Base-by-base conservation (phyloP, 2,113 vertebrate species). In the Psophia crepitans region DNA sequence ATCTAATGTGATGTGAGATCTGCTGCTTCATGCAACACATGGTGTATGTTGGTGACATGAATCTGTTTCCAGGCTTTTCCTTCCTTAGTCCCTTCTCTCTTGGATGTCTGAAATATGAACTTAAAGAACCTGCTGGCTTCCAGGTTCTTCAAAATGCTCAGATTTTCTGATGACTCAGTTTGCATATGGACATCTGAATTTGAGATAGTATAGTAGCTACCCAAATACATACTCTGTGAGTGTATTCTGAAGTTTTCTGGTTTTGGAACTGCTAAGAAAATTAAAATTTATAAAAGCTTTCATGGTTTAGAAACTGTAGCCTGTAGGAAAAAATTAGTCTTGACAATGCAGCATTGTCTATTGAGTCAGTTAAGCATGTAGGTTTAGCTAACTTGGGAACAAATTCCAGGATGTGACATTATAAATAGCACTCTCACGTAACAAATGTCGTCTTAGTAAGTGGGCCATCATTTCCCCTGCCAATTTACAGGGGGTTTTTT, bases 351-450 rank as follows among this genome's bases (percentile, higher is more conserved):
- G 89, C 95, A 95, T 98, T 98, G 98, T 98, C 96, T 96, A n/a
- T 95, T 93, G 96, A 98, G 96, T 98, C 93, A 96, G 91, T 98
- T 98, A 98, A 98, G 95, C 96, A 35, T 96, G 98, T 98, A 98
- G 97, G 96, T 98, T 98, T 98, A 97, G 96, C 89, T 96, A 96
- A 97, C 71, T 97, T 97, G 97, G 89, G 97, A 98, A 96, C 97
- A 97, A 97, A 97, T 96, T 97, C 84, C 96, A 97, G 97, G 97
- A 98, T 98, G 98, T 98, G 97, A 97, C 97, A 95, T 98, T 99
- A 98, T 98, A 99, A 99, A 99, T 99, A 99, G 98, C 98, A 89
- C 96, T 97, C 97, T 97, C 97, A 83, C 94, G 98, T 98, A 98
- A 98, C 98, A 98, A 98, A 98, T 96, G 93, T 93, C 94, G 96